These are phyloP conservation scores for Spatulosminthurus flaviceps DNA, from an alignment of 2,888 invertebrate species.

Conservation along the genomic window DNA sequence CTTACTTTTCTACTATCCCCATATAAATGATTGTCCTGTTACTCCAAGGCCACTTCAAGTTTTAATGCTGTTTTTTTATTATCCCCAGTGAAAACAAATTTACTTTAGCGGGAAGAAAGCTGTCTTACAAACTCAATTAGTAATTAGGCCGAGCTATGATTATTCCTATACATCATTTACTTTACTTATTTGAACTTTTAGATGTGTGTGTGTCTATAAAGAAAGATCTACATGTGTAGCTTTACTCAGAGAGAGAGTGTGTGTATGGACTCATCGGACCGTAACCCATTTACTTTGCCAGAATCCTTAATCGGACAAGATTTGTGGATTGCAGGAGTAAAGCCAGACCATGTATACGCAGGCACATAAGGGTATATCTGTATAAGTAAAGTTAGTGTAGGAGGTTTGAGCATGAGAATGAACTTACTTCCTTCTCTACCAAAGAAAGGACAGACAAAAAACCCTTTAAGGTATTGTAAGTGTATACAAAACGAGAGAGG, in stretches of 20 bases:
- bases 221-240: background rate
- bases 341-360: too few species aligned
- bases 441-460: background rate
- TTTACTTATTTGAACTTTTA: background rate
- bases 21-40: background rate
- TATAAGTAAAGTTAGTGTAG: background rate
- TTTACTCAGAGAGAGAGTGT: background rate
- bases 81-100: background rate
- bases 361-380: too few species aligned
- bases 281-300: constrained; percentile 35
- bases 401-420: background rate
- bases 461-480: background rate
- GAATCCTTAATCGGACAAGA: constrained; percentile 32
- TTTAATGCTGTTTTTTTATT: background rate
- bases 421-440: background rate
- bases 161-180: constrained; percentile 14
- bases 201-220: too few species aligned
- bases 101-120: background rate
- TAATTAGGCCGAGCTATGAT: background rate
- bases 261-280: constrained; percentile 18
- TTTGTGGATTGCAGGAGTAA: constrained; percentile 40
- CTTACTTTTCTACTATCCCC: background rate
- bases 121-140: constrained; percentile 2
- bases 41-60: background rate
- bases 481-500: too few species aligned